A percentile compares a stretch with the other conserved stretches of the same genome.
Evolutionary conservation across 2,113 vertebrate genomes (phyloP).

Genomic region (Regulus satrapa): DNA sequence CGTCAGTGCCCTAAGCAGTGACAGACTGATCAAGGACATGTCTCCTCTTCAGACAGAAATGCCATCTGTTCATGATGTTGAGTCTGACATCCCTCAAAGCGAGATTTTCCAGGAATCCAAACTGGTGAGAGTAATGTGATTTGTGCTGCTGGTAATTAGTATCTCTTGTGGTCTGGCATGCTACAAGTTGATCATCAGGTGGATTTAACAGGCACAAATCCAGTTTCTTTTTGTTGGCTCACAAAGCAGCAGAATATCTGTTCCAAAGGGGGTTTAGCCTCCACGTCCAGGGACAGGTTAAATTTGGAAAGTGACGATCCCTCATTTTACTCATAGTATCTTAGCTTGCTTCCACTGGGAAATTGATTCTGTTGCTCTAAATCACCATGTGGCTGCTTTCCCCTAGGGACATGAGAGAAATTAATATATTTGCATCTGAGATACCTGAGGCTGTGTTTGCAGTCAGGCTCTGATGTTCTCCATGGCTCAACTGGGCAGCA

Average conservation of each 20-base stretch:
- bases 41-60: not conserved
- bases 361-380: not conserved
- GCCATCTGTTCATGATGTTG: not conserved
- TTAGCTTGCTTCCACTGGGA: not conserved
- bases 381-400: not conserved
- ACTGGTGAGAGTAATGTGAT: not conserved
- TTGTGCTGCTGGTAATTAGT: not conserved
- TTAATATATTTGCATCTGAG: not conserved
- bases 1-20: not conserved
- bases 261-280: not conserved
- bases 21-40: not conserved
- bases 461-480: not conserved
- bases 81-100: not conserved
- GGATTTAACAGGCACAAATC: not conserved
- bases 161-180: not conserved
- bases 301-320: not conserved
- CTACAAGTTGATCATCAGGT: not conserved
- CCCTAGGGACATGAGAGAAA: not conserved
- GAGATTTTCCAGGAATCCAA: slow-evolving; percentile 11
- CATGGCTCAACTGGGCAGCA: not conserved
- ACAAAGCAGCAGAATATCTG: not conserved
- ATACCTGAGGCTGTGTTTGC: not conserved
- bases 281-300: not conserved
- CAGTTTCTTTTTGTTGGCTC: not conserved
- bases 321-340: not conserved